A percentile compares a stretch with the other conserved stretches of the same genome.
Conservation (phyloP, 2,797 vertebrate genomes). For the Liasis olivaceus region DNA sequence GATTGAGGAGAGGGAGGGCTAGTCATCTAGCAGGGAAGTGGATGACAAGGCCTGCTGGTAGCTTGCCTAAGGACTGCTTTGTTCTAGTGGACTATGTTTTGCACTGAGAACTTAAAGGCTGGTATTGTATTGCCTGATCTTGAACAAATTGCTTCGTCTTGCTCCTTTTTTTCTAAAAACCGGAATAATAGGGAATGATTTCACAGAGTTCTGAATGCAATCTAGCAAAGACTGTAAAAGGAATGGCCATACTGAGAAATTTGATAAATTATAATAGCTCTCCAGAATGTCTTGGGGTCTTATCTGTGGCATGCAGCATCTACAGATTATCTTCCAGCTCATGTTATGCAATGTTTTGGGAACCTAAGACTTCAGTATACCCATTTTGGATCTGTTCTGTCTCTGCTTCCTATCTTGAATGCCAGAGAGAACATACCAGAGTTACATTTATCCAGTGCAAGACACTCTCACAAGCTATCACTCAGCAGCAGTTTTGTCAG, state of each 20-base stretch:
- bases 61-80: not conserved
- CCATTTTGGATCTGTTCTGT: not conserved
- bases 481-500: too few relatives aligned
- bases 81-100: not conserved
- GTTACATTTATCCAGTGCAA: not conserved
- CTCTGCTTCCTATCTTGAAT: not conserved
- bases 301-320: not conserved
- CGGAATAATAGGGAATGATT: not conserved
- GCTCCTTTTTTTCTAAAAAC: not conserved
- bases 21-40: not conserved
- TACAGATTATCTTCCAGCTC: not conserved
- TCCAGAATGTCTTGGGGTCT: not conserved
- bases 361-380: not conserved
- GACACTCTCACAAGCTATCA: not conserved
- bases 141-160: not conserved
- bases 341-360: not conserved
- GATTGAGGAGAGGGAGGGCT: not conserved
- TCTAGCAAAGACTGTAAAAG: not conserved
- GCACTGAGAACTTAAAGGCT: not conserved
- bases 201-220: not conserved
- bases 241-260: not conserved
- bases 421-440: not conserved
- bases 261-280: not conserved
- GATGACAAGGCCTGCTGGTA: not conserved
- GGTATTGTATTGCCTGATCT: not conserved